phyloP scores from a whole-genome alignment of 2,797 vertebrate species.

The Pseudochaenichthys georgianus region DNA sequence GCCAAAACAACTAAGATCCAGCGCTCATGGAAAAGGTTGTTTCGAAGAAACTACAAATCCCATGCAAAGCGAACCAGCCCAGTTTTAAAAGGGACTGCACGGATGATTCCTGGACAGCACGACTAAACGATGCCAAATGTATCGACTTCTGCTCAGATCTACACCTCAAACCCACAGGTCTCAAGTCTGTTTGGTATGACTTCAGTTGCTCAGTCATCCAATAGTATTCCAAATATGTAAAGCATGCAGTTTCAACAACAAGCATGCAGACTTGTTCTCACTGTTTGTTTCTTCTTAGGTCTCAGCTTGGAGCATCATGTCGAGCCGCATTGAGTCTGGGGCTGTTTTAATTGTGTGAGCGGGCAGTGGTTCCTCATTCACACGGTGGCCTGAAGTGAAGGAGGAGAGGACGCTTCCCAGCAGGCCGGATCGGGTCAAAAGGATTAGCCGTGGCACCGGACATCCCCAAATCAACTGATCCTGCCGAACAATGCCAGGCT shows the following conservation, averaged over 20 bases:
- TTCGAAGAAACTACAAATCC: neutral
- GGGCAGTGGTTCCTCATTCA: slow-evolving; percentile 51
- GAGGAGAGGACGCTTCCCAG: slow-evolving; percentile 70
- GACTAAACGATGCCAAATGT: neutral
- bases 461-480: slow-evolving; percentile 81
- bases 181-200: neutral
- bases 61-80: neutral
- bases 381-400: slow-evolving; percentile 36
- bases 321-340: slow-evolving; percentile 24
- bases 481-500: slow-evolving; percentile 63
- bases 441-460: slow-evolving; percentile 79
- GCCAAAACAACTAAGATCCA: neutral
- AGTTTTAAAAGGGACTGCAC: neutral
- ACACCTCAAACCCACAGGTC: neutral
- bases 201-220: neutral
- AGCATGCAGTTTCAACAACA: neutral
- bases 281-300: neutral
- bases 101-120: neutral
- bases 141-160: neutral
- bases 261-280: neutral
- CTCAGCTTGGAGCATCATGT: neutral
- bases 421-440: slow-evolving; percentile 77
- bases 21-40: neutral
- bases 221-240: neutral
- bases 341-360: slow-evolving; percentile 42